Evolutionary conservation across 2,797 vertebrate species (phyloP), one percentile per base, ranked within the genome.

Genomic region (Spinus olivaceus): DNA sequence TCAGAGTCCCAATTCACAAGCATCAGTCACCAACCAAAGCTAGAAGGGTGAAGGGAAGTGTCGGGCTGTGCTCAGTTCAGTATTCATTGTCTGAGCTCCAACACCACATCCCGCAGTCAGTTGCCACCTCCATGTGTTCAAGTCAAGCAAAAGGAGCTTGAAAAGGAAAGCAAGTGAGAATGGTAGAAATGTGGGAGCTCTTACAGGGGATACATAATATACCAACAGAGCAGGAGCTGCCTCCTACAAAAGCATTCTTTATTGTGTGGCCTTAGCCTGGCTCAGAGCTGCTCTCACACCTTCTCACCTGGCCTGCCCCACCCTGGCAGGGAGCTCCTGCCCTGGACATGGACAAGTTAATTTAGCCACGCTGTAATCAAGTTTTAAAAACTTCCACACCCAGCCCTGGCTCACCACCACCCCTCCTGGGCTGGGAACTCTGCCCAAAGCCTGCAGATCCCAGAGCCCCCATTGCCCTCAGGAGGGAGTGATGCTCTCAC

Each of bases 261-360:
- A 8, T 3, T 37, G 10, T 3, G 14, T 6, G 63, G 28, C 67
- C 67, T 76, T 42, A 14, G 5, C 60, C 3, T 14, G 86, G 77
- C 33, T 41, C 47, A 23, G 54, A 67, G 17, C 20, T 60, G 47
- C 2, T 1, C 54, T 59, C 54, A 1, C 3, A 11, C 1, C 11
- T 20, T 6, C 22, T 32, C 32, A 24, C 17, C 35, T 41, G 35
- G 11, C 32, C 70, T 13, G 54, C 41, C 32, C 42, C 60, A 3
- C 18, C 37, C 39, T 14, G 18, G 21, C 90, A 51, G 63, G 28
- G 49, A 49, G 8, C 63, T 14, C 23, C 4, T 2, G 4, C 11
- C 39, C 27, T 5, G 65, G 37, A 10, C 54, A 22, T 0, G 0
- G 7, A 30, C 25, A 20, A n/a, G 27, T 9, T 6, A 4, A 69